Base-by-base conservation (phyloP, 2,797 vertebrate genomes). In the Scolopax bukidnonensis region DNA sequence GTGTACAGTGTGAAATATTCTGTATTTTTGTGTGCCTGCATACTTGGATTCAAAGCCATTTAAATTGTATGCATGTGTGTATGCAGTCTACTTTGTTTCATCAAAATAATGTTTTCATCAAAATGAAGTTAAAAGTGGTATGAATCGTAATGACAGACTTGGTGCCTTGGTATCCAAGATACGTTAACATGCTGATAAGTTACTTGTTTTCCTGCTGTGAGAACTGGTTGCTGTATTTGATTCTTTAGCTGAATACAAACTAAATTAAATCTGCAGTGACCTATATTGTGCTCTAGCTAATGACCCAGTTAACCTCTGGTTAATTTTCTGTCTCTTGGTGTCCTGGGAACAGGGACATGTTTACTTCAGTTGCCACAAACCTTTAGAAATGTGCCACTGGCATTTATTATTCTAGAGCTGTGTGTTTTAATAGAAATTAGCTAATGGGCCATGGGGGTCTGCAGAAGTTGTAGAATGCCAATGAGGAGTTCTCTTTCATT, bases 281-380 rank as follows among this genome's bases (percentile, higher is more conserved):
- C 98, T 96, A 21, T 93, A 98, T 98, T 98, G 97, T 98, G 89
- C 85, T 81, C 14, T 86, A 63, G 95, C 97, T 95, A 97, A 97
- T 96, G 97, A 97, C 97, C 97, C 96, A 92, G 97, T 97, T 98
- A 97, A 98, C 98, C 98, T 95, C 95, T 88, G 91, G 97, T 97
- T 97, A 95, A 94, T 97, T 97, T 97, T 95, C 96, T 97, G 97
- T 97, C 77, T 95, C 96, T 91, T 67, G n/a, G 96, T 98, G 97
- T 98, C 98, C 98, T 98, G 98, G 98, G 98, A 98, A 98, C 97
- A 92, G 96, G 77, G 90, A 92, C 87, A 85, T 96, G 97, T 98
- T 98, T 97, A 96, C 97, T 97, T 94, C 84, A 36, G 70, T 90
- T 83, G 95, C 96, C 96, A 97, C 97, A 96, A 96, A 95, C 94